phyloP scores from a whole-genome alignment of 2,888 invertebrate species.

The Ochropleura leucogaster region DNA sequence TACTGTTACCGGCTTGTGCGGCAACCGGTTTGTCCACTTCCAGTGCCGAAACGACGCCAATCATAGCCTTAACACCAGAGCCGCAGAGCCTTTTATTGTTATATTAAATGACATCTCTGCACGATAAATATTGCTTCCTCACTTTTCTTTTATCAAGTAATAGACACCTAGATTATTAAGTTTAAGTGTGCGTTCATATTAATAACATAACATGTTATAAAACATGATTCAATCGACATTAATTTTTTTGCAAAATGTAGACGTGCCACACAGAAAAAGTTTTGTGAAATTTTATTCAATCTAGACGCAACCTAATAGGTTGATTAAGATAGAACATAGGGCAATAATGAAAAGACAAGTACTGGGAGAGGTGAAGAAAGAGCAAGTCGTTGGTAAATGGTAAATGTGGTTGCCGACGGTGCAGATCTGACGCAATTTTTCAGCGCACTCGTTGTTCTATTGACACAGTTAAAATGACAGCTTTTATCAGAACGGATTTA shows the following conservation, averaged over 20 bases:
- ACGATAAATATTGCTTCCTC: slow-evolving; percentile 48
- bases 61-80: slow-evolving; percentile 78
- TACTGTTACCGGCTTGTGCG: slow-evolving; percentile 83
- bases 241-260: neutral
- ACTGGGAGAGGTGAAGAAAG: slow-evolving; percentile 25
- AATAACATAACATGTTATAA: neutral
- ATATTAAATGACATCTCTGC: slow-evolving; percentile 49
- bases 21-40: slow-evolving; percentile 84
- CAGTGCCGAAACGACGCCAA: slow-evolving; percentile 81
- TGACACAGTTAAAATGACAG: slow-evolving; percentile 56
- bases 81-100: slow-evolving; percentile 66
- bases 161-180: slow-evolving; percentile 2
- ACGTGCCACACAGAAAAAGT: neutral
- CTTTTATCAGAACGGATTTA: slow-evolving; percentile 61
- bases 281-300: neutral
- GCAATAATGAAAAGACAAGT: neutral
- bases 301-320: neutral
- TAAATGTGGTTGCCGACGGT: slow-evolving; percentile 44
- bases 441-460: slow-evolving; percentile 55
- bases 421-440: slow-evolving; percentile 48
- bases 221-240: neutral
- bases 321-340: slow-evolving; percentile 4
- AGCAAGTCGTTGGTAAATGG: slow-evolving; percentile 25
- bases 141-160: slow-evolving; percentile 18
- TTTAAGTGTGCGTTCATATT: neutral